phyloP scores from a whole-genome alignment of 2,113 vertebrate species.

The Myrmecophaga tridactyla region DNA sequence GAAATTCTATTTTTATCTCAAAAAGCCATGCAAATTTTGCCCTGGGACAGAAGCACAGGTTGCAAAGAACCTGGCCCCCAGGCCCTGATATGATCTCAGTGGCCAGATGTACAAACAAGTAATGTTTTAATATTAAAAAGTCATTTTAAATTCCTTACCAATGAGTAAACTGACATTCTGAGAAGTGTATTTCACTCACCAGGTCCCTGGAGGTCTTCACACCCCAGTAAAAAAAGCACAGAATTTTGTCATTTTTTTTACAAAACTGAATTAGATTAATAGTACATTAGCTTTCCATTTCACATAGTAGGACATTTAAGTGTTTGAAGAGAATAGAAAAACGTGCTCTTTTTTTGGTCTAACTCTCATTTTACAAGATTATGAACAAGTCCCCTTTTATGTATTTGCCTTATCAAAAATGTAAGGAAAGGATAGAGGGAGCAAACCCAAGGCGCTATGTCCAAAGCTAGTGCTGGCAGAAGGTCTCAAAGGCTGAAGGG shows the following conservation, averaged over 20 bases:
- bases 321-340: slow-evolving; percentile 23
- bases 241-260: background rate
- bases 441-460: background rate
- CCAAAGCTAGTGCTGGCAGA: background rate
- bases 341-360: background rate
- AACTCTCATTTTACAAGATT: background rate
- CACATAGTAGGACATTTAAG: background rate
- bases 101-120: background rate
- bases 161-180: background rate
- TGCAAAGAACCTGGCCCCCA: background rate
- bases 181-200: background rate
- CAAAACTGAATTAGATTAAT: slow-evolving; percentile 8
- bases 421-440: background rate
- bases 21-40: background rate
- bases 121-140: background rate
- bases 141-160: background rate
- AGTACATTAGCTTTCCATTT: background rate
- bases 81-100: background rate
- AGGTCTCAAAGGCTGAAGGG: background rate
- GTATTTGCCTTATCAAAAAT: background rate
- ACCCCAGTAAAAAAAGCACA: background rate
- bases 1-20: slow-evolving; percentile 14
- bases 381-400: background rate
- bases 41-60: background rate
- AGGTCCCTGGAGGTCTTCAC: background rate